phyloP scores from a whole-genome alignment of 2,888 invertebrate species.

The Unio pictorum region DNA sequence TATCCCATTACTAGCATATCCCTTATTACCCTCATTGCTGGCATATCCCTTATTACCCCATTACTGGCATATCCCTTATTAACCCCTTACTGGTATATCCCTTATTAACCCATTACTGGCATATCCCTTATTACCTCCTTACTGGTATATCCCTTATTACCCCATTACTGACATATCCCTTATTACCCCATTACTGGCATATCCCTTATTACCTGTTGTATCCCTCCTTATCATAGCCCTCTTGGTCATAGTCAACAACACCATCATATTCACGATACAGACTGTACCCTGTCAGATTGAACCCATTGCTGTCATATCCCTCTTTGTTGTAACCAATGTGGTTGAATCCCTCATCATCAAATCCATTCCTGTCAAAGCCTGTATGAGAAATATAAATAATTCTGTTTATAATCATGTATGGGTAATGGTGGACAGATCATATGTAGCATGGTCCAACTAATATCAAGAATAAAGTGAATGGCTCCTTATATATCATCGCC shows the following conservation, averaged over 20 bases:
- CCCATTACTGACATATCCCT: too few species aligned
- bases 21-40: too few species aligned
- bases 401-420: background rate
- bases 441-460: too few species aligned
- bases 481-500: too few species aligned
- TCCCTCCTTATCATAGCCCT: conserved; percentile 64
- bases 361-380: conserved; percentile 64
- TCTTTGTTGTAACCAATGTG: conserved; percentile 59
- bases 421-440: too few species aligned
- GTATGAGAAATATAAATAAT: conserved; percentile 4
- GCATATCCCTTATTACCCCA: conserved; percentile 49
- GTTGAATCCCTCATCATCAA: conserved; percentile 56
- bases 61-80: conserved; percentile 58
- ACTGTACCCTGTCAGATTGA: conserved; percentile 62
- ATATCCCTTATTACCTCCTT: too few species aligned
- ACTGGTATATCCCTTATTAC: too few species aligned
- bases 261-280: conserved; percentile 64
- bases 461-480: too few species aligned
- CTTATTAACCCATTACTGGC: too few species aligned
- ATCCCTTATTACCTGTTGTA: conserved; percentile 56
- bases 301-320: conserved; percentile 63
- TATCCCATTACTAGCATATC: too few species aligned
- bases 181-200: too few species aligned
- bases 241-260: conserved; percentile 57
- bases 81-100: too few species aligned